Base-by-base conservation (phyloP, 1,140 invertebrate species). In the Drosophila yakuba region DNA sequence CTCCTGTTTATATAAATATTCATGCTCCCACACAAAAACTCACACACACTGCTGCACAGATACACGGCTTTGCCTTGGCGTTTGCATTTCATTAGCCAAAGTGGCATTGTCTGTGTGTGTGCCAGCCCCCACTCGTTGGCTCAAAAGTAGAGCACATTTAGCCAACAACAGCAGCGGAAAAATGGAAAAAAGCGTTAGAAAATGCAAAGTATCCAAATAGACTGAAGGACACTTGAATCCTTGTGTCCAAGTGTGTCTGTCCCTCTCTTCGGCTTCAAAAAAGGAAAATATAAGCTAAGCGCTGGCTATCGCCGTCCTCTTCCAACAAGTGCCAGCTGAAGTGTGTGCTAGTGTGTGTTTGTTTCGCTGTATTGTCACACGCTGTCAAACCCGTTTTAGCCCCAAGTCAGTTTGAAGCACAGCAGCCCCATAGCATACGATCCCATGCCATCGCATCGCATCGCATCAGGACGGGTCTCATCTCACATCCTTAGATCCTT, bases 201-300 rank as follows among this genome's bases (percentile, higher is more conserved):
- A 89, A 88, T 89, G 83, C 83, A 88, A 88, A 88, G 83, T 88
- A 88, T 89, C 84, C 84, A 88, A 88, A 88, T 88, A 88, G 84
- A 88, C 84, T 88, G 84, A 86, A 86, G 83, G 83, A 89, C 83
- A 88, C 83, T 86, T 74, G 63, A 83, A 86, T 81, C 76, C 64
- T 52, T 89, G 76, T 89, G 84, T 89, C 84, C 84, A 89, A 89
- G 72, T 88, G 72, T 84, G 52, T 89, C 83, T 76, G 71, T 80
- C 39, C 38, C 61, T 63, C 38, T 63, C 25, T 77, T 50, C 20
- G 50, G 54, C 61, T 80, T 58, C 73, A 59, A 47, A 82, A 62
- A 67, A 71, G 10, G 20, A 45, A 45, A 15, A 43, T 43, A 83
- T 83, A 83, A 78, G 80, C 66, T 79, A 79, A 84, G 59, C 80